phyloP scores from a whole-genome alignment of 2,888 invertebrate species.

The Troides aeacus region DNA sequence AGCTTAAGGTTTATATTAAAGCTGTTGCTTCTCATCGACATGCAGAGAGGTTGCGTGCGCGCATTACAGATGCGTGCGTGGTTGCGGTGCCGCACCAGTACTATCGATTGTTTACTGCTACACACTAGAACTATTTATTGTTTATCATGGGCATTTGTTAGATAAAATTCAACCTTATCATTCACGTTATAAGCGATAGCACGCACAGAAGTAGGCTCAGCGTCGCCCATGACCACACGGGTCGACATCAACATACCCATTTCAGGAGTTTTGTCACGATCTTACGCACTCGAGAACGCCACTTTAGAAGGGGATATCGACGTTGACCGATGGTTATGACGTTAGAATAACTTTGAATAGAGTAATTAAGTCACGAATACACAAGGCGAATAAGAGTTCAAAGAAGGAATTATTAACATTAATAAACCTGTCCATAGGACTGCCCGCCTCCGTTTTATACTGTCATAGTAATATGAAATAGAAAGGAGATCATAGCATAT shows the following conservation, averaged over 20 bases:
- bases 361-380: conserved; percentile 73
- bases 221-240: conserved; percentile 56
- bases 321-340: conserved; percentile 74
- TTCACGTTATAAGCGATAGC: conserved; percentile 43
- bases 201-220: conserved; percentile 31
- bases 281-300: conserved; percentile 58
- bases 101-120: conserved; percentile 69
- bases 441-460: conserved; percentile 38
- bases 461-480: conserved; percentile 39
- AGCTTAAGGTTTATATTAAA: conserved; percentile 52
- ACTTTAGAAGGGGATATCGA: conserved; percentile 66
- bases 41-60: conserved; percentile 58
- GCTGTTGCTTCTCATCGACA: conserved; percentile 63
- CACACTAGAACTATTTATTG: conserved; percentile 50
- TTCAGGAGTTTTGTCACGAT: conserved; percentile 75
- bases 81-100: conserved; percentile 55
- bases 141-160: conserved; percentile 48
- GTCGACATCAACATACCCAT: conserved; percentile 61
- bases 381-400: conserved; percentile 55
- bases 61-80: conserved; percentile 70
- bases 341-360: conserved; percentile 77
- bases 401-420: conserved; percentile 56
- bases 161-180: conserved; percentile 52
- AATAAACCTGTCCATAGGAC: conserved; percentile 31
- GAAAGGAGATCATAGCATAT: conserved; percentile 25